Evolutionary conservation across 2,888 invertebrate genomes (phyloP), one percentile per base, ranked within the genome.

Genomic region (Acrobasis suavella): DNA sequence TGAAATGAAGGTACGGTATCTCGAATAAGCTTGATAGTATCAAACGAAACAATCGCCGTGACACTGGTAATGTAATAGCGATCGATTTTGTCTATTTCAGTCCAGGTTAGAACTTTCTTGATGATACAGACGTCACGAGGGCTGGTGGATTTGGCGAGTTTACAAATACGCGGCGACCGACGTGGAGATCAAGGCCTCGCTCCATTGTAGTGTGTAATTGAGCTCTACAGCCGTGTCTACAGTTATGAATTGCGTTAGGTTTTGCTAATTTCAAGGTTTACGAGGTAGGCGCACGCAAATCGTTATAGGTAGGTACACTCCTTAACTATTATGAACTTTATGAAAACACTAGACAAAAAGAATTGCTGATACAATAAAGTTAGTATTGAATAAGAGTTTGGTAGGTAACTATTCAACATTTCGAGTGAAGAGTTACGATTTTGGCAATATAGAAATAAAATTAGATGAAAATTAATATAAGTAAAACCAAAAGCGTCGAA

Each of bases 251-350:
- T 55, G 55, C 38, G 39, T 55, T 55, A 55, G 38, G 55, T 55
- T 55, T 55, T 55, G 55, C 55, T 55, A 55, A 55, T 16, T 55
- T 10, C 55, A 55, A 55, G 38, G 50, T 50, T 55, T 55, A 55
- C 38, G 16, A 55, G 54, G n/a, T 22, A n/a, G 8, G 16, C 55
- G 16, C 55, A 55, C 55, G 55, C 38, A 15, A 55, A 55, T 32
- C 2, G n/a, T 22, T 22, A n/a, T n/a, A n/a, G n/a, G n/a, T 22
- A 22, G 22, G 32, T 32, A 32, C 32, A 32, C 32, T 32, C 5
- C 32, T 32, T 32, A 32, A 7, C 32, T 32, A n/a, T n/a, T n/a
- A 32, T 7, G 32, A 7, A 32, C 32, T 32, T 0, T 6, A 32
- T 32, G 0, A 32, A 32, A 32, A 32, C 22, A 32, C 32, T 32